phyloP scores from a whole-genome alignment of 1,140 invertebrate species.

The Polyergus mexicanus region DNA sequence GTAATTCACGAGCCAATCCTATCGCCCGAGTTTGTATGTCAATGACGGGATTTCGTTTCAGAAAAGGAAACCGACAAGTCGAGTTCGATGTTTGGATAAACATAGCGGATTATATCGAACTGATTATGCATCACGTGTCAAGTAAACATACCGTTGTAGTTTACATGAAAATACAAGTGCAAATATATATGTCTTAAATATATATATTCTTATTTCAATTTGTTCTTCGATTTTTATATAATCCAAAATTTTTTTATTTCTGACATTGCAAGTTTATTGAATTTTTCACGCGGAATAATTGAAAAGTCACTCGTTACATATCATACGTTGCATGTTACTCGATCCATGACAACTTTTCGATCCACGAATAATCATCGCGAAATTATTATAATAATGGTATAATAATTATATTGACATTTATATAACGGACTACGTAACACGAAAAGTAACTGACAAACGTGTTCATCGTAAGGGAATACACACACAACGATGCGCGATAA shows the following conservation, averaged over 20 bases:
- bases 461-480: slow-evolving; percentile 27
- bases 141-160: neutral
- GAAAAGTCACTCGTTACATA: neutral
- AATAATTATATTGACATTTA: slow-evolving; percentile 7
- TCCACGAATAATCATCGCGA: neutral
- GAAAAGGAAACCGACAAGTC: slow-evolving; percentile 44
- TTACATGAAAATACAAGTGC: neutral
- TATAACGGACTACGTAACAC: neutral
- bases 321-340: neutral
- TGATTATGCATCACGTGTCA: slow-evolving; percentile 23
- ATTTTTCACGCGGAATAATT: neutral
- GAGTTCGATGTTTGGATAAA: slow-evolving; percentile 51
- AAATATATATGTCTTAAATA: neutral
- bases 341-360: slow-evolving; percentile 3
- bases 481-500: slow-evolving; percentile 33
- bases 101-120: slow-evolving; percentile 34
- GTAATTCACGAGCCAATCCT: slow-evolving; percentile 62
- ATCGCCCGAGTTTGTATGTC: slow-evolving; percentile 38
- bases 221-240: neutral
- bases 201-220: neutral
- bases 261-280: neutral
- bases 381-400: neutral
- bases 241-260: neutral
- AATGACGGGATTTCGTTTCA: slow-evolving; percentile 35
- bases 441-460: neutral